Percentiles rank a stretch among this genome's conserved stretches.
Conservation (phyloP, 2,888 invertebrate genomes). For the Melikaiella ostensackeni region DNA sequence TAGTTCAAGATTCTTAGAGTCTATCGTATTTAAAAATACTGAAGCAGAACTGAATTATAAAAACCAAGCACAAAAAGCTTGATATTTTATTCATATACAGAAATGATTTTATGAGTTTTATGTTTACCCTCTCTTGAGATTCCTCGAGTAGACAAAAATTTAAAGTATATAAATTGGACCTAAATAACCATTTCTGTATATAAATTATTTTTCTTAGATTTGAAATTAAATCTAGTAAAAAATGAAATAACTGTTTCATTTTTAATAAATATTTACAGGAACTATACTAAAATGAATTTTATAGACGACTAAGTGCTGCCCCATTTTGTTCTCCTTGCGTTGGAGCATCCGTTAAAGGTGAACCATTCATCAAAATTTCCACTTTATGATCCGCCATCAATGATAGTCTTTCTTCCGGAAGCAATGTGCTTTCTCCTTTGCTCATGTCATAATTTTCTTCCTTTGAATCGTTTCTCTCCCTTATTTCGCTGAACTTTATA, state of each 20-base stretch:
- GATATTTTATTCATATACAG: not conserved
- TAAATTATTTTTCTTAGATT: not conserved
- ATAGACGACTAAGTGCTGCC: not conserved
- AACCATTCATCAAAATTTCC: slow-evolving; percentile 1
- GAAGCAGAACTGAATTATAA: not conserved
- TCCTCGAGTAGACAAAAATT: not conserved
- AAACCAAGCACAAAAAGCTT: slow-evolving; percentile 13
- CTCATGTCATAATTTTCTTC: slow-evolving; percentile 8
- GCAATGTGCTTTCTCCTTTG: slow-evolving; percentile 4
- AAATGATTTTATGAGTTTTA: not conserved
- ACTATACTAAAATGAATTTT: not conserved
- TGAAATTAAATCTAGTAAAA: not conserved
- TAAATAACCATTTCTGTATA: not conserved
- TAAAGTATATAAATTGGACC: not conserved
- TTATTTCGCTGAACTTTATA: slow-evolving; percentile 21
- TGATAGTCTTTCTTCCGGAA: slow-evolving; percentile 15
- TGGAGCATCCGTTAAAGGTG: not conserved
- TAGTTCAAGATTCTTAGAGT: not conserved
- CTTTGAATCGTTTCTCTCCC: slow-evolving; percentile 10
- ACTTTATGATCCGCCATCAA: slow-evolving; percentile 28
- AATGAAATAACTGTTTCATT: not conserved
- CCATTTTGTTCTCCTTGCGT: not conserved
- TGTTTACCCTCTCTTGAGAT: slow-evolving; percentile 10
- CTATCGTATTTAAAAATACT: slow-evolving; percentile 23
- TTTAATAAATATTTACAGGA: slow-evolving; percentile 26